phyloP scores from a whole-genome alignment of 2,888 invertebrate species.

The Tenthredo scrophulariae region DNA sequence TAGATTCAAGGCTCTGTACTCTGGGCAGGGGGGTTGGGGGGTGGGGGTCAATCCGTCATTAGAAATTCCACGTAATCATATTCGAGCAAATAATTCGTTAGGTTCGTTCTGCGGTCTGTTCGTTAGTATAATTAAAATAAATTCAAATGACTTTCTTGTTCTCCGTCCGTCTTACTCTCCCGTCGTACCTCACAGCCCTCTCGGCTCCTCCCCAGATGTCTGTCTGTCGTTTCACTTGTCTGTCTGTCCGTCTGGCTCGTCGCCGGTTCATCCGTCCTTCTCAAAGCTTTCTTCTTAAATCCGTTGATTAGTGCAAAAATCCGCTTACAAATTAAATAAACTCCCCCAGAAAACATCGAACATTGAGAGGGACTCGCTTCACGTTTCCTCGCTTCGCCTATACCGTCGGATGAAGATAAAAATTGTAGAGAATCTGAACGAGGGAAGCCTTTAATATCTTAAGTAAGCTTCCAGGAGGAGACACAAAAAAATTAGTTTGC shows the following conservation, averaged over 20 bases:
- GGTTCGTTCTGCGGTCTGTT: constrained; percentile 71
- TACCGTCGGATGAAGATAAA: background rate
- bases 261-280: constrained; percentile 56
- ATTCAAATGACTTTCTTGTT: constrained; percentile 78
- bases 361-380: constrained; percentile 30
- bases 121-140: constrained; percentile 79
- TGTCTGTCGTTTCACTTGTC: constrained; percentile 56
- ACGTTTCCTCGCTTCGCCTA: background rate
- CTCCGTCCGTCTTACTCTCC: constrained; percentile 60
- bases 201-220: constrained; percentile 55
- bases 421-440: constrained; percentile 38
- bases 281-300: constrained; percentile 69
- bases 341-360: constrained; percentile 67
- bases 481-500: constrained; percentile 68
- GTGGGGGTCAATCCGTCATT: constrained; percentile 70
- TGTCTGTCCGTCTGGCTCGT: constrained; percentile 53
- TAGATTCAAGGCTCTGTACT: constrained; percentile 44
- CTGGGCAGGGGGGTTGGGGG: background rate
- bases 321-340: constrained; percentile 78
- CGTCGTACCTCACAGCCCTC: constrained; percentile 53
- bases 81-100: constrained; percentile 78
- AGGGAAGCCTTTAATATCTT: constrained; percentile 75
- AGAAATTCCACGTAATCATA: constrained; percentile 75
- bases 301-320: constrained; percentile 78
- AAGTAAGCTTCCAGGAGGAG: constrained; percentile 73